Percentiles rank a stretch among this genome's conserved stretches.
Evolutionary conservation across 2,888 invertebrate species (phyloP).

Genomic region (Scelioninae gen. 2): DNA sequence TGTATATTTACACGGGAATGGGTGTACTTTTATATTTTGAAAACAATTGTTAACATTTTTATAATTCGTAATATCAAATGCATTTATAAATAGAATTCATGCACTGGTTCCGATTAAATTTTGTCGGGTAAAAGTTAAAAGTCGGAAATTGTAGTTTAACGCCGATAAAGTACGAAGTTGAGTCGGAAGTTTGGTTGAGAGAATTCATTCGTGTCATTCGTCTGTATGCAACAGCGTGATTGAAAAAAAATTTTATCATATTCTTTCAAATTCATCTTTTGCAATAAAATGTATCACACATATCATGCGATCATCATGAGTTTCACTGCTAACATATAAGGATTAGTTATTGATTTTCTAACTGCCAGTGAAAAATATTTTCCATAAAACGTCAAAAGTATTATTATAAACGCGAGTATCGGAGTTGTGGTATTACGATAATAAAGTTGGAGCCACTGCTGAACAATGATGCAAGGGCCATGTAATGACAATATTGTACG

Average conservation of each 20-base stretch:
- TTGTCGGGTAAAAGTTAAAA: constrained; percentile 33
- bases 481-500: constrained; percentile 75
- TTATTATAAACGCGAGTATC: constrained; percentile 45
- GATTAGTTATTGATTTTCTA: constrained; percentile 5
- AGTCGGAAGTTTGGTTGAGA: constrained; percentile 37
- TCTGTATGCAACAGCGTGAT: constrained; percentile 29
- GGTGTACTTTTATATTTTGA: too few relatives aligned
- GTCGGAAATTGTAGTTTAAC: constrained; percentile 44
- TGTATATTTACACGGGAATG: too few relatives aligned
- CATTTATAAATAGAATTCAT: neutral
- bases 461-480: constrained; percentile 73
- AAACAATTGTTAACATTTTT: too few relatives aligned
- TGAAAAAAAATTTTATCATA: constrained; percentile 23
- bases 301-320: constrained; percentile 4
- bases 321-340: neutral
- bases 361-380: constrained; percentile 8
- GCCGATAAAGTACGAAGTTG: constrained; percentile 30
- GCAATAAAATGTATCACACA: constrained; percentile 18
- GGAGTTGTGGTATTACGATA: constrained; percentile 59
- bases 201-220: constrained; percentile 42
- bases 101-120: neutral
- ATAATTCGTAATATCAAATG: too few relatives aligned
- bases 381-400: constrained; percentile 23
- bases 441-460: constrained; percentile 74
- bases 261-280: constrained; percentile 20